Evolutionary conservation across 2,797 vertebrate genomes (phyloP).

Genomic region (Anas bernieri): DNA sequence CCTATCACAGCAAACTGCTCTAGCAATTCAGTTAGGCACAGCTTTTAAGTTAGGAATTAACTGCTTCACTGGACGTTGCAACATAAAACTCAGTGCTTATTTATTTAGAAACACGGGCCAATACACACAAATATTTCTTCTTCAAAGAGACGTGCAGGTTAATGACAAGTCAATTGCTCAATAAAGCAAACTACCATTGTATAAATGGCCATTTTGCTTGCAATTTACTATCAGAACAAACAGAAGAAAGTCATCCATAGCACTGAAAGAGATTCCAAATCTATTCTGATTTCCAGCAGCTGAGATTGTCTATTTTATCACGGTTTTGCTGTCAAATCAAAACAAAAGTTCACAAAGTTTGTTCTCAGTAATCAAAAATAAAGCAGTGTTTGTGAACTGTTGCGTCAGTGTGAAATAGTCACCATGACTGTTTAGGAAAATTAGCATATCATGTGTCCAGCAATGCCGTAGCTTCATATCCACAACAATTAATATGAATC

Average conservation of each 20-base stretch:
- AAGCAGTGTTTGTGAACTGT: not conserved
- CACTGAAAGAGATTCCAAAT: not conserved
- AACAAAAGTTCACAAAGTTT: not conserved
- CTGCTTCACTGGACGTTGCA: not conserved
- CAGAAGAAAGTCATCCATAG: not conserved
- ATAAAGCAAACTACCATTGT: not conserved
- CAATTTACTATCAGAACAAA: not conserved
- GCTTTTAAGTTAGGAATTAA: not conserved
- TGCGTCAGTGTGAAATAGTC: not conserved
- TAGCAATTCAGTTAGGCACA: not conserved
- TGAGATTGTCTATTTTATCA: not conserved
- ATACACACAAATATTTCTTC: conserved; percentile 10
- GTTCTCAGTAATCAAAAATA: not conserved
- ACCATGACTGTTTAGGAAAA: not conserved
- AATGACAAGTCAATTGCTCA: conserved; percentile 14
- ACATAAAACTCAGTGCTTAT: not conserved
- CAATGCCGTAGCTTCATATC: not conserved
- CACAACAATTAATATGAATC: not conserved
- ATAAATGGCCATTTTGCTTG: not conserved
- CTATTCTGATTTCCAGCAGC: not conserved
- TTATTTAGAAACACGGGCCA: not conserved
- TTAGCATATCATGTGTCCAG: not conserved
- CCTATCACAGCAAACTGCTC: not conserved
- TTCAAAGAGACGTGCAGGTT: conserved; percentile 6
- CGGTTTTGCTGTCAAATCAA: not conserved